phyloP scores from a whole-genome alignment of 2,888 invertebrate genomes.

The Tetheella fluctuosa region DNA sequence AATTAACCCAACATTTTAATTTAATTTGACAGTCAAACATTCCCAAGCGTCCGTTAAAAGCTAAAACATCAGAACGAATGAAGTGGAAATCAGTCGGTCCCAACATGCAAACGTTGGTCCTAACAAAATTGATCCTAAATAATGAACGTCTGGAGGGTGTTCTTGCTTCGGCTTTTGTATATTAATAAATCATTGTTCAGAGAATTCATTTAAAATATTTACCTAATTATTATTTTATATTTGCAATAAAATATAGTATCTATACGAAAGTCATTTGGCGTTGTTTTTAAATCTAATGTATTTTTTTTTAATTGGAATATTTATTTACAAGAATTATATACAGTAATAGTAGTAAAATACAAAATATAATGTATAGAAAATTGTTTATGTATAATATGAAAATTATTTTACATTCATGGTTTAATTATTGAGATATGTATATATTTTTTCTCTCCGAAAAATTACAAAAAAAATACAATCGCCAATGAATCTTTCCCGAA shows the following conservation, averaged over 20 bases:
- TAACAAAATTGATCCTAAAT: conserved; percentile 80
- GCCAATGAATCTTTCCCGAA: conserved; percentile 28
- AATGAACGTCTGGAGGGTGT: conserved; percentile 54
- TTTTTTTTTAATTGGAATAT: no score
- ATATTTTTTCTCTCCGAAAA: neutral
- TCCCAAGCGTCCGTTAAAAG: conserved; percentile 41
- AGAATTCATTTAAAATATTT: neutral
- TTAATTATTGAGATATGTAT: no score
- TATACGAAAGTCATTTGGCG: neutral
- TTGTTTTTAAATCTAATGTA: no score
- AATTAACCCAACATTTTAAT: neutral
- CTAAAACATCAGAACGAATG: conserved; percentile 56
- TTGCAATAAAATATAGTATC: neutral
- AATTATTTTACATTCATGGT: no score
- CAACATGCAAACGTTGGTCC: conserved; percentile 65
- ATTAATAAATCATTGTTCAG: conserved; percentile 6
- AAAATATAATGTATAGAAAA: no score
- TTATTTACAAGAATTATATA: no score
- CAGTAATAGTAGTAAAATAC: no score
- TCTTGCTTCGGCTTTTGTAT: conserved; percentile 31
- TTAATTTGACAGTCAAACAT: neutral
- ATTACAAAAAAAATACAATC: neutral
- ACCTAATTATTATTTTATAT: neutral
- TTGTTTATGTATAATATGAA: no score
- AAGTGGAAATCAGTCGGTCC: conserved; percentile 63